Evolutionary conservation across 2,888 invertebrate genomes (phyloP).

Genomic region (Rotaria magnacalcarata): DNA sequence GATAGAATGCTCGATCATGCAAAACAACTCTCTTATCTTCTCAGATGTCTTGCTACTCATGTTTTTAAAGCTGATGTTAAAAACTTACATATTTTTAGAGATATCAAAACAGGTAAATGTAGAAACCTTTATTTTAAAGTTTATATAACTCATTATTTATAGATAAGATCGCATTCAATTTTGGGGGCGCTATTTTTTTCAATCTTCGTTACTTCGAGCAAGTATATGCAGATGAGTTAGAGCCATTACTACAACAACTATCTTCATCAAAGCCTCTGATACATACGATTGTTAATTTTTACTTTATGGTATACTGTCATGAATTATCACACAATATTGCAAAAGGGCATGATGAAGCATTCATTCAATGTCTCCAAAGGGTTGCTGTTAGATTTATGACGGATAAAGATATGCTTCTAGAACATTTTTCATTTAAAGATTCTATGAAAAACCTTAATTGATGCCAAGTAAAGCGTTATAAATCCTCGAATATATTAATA

Average conservation of each 20-base stretch:
- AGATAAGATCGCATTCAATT: not conserved
- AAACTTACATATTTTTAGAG: not conserved
- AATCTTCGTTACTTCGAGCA: conserved; percentile 27
- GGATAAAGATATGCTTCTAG: not conserved
- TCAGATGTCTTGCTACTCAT: not conserved
- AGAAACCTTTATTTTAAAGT: not conserved
- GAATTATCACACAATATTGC: conserved; percentile 8
- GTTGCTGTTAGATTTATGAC: not conserved
- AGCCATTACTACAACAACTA: not conserved
- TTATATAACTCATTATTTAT: not conserved
- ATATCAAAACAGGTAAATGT: not conserved
- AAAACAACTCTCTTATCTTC: not conserved
- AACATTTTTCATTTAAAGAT: not conserved
- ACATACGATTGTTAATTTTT: not conserved
- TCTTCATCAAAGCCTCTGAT: not conserved
- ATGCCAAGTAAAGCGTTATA: too few relatives aligned
- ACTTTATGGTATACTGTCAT: not conserved
- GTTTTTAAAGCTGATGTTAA: not conserved
- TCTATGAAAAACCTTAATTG: not conserved
- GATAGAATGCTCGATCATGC: not conserved
- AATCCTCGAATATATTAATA: too few relatives aligned
- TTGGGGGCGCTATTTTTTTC: not conserved
- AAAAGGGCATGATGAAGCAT: not conserved
- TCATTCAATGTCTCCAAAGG: not conserved
- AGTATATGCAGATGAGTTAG: not conserved